Percentiles rank a stretch among this genome's conserved stretches.
These are phyloP conservation scores for Nothoprocta pentlandii DNA, from an alignment of 2,113 vertebrate genomes.

Conservation along the genomic window DNA sequence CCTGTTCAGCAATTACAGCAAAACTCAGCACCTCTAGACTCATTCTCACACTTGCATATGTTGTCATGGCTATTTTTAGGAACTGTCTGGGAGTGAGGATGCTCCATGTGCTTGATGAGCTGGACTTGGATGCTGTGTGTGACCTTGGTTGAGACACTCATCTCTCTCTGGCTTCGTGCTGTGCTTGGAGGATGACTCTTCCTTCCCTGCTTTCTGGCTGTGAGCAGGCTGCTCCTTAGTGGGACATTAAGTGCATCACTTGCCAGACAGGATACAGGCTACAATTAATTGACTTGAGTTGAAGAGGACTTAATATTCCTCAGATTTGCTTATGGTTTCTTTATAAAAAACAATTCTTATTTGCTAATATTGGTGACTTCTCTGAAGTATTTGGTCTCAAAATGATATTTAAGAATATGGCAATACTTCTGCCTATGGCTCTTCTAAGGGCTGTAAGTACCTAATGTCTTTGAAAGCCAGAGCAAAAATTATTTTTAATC, in stretches of 20 bases:
- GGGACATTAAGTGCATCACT: background rate
- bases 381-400: background rate
- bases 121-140: background rate
- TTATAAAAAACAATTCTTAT: background rate
- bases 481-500: background rate
- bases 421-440: background rate
- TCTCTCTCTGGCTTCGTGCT: background rate
- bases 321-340: background rate
- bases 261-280: background rate
- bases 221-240: background rate
- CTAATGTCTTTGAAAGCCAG: background rate
- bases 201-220: background rate
- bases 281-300: background rate
- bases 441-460: background rate
- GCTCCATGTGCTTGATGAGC: background rate
- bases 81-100: background rate
- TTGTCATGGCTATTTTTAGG: background rate
- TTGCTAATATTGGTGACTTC: background rate
- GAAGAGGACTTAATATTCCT: constrained; percentile 5
- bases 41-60: rapidly evolving
- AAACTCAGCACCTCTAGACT: background rate
- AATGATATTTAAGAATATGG: background rate
- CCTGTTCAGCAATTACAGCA: background rate
- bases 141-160: background rate
- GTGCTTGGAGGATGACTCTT: background rate